Evolutionary conservation across 92 coral and sea anemone genomes (phyloP).

Genomic region (Palythoa heliodiscus): DNA sequence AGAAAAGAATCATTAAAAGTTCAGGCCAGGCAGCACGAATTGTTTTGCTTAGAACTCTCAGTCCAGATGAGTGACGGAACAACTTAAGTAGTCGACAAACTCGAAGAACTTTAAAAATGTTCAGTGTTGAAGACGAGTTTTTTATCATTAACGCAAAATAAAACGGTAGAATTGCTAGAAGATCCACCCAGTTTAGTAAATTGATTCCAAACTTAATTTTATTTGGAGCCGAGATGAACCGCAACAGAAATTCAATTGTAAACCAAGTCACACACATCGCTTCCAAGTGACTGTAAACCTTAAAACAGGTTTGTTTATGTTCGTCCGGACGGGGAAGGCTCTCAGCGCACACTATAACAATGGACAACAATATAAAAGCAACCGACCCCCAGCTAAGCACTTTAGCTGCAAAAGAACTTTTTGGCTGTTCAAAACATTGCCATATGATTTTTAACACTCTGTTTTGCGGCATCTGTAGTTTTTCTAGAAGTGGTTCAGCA

Average conservation of each 20-base stretch:
- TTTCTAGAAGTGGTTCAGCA: slow-evolving; percentile 37
- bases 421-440: slow-evolving; percentile 87
- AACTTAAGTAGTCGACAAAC: slow-evolving; percentile 81
- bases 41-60: slow-evolving; percentile 80
- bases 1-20: slow-evolving; percentile 79
- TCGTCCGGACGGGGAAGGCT: slow-evolving; percentile 46
- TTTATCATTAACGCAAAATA: slow-evolving; percentile 47
- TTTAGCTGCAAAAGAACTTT: slow-evolving; percentile 66
- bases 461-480: slow-evolving; percentile 50
- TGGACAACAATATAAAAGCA: slow-evolving; percentile 70
- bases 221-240: slow-evolving; percentile 79
- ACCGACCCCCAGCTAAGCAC: slow-evolving; percentile 75
- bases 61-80: slow-evolving; percentile 83
- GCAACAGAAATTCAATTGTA: slow-evolving; percentile 67
- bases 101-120: slow-evolving; percentile 67
- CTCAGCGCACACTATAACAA: slow-evolving; percentile 80
- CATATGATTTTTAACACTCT: slow-evolving; percentile 58
- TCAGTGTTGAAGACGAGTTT: slow-evolving; percentile 24
- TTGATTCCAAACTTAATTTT: slow-evolving; percentile 60
- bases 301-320: background rate
- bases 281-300: slow-evolving; percentile 55
- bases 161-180: slow-evolving; percentile 81
- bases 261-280: slow-evolving; percentile 81
- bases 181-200: slow-evolving; percentile 73
- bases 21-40: slow-evolving; percentile 85